phyloP scores from a whole-genome alignment of 2,113 vertebrate species.

The Haemorhous mexicanus region DNA sequence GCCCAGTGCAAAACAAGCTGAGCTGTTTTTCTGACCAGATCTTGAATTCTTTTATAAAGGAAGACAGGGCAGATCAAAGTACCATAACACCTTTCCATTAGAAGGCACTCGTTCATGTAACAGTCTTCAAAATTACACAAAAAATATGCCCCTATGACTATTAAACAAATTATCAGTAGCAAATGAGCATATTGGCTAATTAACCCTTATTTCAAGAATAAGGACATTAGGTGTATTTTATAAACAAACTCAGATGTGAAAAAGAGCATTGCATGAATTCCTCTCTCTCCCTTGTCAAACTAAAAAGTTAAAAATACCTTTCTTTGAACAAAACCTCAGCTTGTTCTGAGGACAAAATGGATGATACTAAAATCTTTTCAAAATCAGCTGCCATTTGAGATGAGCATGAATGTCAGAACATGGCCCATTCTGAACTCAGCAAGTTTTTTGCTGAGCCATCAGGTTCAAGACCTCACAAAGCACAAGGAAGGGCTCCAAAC shows the following conservation, averaged over 20 bases:
- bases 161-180: background rate
- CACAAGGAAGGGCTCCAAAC: background rate
- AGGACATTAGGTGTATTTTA: background rate
- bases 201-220: conserved; percentile 29
- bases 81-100: background rate
- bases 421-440: background rate
- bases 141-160: background rate
- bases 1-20: background rate
- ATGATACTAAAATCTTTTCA: background rate
- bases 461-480: background rate
- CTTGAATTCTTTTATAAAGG: background rate
- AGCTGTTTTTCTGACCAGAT: background rate
- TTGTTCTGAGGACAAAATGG: background rate
- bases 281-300: background rate
- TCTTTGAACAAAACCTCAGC: background rate
- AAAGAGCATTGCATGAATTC: conserved; percentile 13
- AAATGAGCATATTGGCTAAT: background rate
- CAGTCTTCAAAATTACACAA: background rate
- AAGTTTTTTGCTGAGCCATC: background rate
- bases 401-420: background rate
- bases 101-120: background rate
- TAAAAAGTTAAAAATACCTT: conserved; percentile 26
- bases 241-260: conserved; percentile 34
- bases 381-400: background rate
- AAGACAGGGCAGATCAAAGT: background rate